phyloP scores from a whole-genome alignment of 2,888 invertebrate genomes.

The Malthinus flaveolus region DNA sequence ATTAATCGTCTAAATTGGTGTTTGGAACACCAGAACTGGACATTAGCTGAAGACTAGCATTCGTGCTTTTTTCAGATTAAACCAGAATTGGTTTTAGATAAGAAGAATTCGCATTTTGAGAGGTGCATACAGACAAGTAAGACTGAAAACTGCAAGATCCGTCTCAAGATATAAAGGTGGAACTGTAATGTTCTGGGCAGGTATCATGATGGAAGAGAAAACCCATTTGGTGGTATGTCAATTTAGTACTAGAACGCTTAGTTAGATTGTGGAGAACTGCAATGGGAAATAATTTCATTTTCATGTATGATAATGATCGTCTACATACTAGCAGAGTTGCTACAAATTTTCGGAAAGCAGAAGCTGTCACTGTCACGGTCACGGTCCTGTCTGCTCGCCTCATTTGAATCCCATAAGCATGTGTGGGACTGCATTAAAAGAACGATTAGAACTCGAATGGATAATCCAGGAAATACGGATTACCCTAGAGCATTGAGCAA shows the following conservation, averaged over 20 bases:
- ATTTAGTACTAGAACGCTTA: background rate
- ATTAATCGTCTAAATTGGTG: no score
- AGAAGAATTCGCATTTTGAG: no score
- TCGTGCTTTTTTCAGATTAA: no score
- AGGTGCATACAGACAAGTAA: no score
- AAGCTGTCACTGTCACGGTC: conserved; percentile 9
- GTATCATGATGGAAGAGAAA: conserved; percentile 8
- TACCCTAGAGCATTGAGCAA: no score
- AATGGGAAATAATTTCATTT: conserved; percentile 17
- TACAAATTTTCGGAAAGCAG: conserved; percentile 14
- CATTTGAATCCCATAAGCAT: conserved; percentile 8
- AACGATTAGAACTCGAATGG: background rate
- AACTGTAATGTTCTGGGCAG: conserved; percentile 20
- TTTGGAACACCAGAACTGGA: no score
- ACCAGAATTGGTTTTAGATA: no score
- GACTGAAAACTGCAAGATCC: conserved; percentile 2
- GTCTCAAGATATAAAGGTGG: conserved; percentile 23
- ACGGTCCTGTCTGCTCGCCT: conserved; percentile 24
- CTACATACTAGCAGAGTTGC: conserved; percentile 16
- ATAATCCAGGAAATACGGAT: conserved; percentile 2
- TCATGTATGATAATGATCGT: conserved; percentile 24
- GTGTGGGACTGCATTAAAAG: background rate
- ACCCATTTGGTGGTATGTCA: conserved; percentile 4
- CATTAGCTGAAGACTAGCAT: no score
- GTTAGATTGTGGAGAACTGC: conserved; percentile 3